Evolutionary conservation across 2,797 vertebrate genomes (phyloP).

Genomic region (Buphagus erythrorhynchus): DNA sequence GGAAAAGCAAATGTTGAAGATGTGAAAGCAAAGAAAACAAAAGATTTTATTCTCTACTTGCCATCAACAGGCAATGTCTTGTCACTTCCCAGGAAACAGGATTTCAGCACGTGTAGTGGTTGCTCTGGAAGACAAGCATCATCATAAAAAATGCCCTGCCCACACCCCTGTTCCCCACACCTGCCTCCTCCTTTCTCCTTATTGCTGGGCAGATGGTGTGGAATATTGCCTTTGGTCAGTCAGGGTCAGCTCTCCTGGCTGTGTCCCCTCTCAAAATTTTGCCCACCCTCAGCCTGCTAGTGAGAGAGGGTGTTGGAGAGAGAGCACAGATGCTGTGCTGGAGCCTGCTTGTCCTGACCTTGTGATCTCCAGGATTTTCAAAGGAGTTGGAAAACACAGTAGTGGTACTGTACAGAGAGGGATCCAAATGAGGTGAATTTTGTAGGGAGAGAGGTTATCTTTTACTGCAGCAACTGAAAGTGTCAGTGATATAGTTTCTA

Average conservation of each 20-base stretch:
- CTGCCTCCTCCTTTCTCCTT: background rate
- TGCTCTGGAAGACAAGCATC: background rate
- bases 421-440: background rate
- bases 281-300: fast-evolving
- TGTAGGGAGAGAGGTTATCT: background rate
- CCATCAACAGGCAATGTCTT: background rate
- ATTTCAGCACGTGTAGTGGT: fast-evolving
- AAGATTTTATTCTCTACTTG: background rate
- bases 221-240: background rate
- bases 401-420: background rate
- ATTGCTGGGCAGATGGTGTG: background rate
- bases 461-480: background rate
- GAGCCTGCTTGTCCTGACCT: background rate
- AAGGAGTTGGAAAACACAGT: background rate
- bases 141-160: background rate
- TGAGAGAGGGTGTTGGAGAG: background rate
- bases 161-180: background rate
- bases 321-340: background rate
- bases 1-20: background rate
- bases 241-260: background rate
- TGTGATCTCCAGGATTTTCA: background rate
- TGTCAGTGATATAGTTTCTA: background rate
- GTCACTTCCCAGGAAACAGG: background rate
- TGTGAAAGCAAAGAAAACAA: background rate
- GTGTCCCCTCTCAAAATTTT: background rate